Evolutionary conservation across 2,888 invertebrate species (phyloP).

Genomic region (Autographa gamma): DNA sequence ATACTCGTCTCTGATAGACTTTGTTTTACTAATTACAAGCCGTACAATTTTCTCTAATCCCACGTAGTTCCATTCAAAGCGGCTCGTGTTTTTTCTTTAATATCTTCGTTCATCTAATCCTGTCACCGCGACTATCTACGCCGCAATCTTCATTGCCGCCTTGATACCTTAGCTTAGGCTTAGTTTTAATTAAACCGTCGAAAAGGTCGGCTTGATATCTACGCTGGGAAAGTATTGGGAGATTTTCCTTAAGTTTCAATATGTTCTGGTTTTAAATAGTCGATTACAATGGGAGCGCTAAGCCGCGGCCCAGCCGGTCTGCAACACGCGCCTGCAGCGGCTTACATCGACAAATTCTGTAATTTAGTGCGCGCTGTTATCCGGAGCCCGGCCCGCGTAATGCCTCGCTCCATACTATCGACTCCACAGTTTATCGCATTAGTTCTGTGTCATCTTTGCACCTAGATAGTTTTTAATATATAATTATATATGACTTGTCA

Average conservation of each 20-base stretch:
- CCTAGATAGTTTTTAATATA: background rate
- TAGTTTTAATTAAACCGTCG: slow-evolving; percentile 54
- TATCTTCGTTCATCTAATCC: slow-evolving; percentile 43
- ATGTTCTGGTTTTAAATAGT: slow-evolving; percentile 49
- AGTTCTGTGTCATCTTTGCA: slow-evolving; percentile 33
- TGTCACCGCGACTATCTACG: slow-evolving; percentile 50
- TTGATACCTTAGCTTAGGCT: slow-evolving; percentile 51
- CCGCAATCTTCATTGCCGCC: slow-evolving; percentile 51
- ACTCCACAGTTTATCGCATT: slow-evolving; percentile 33
- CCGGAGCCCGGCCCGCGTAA: slow-evolving; percentile 29
- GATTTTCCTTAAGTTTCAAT: slow-evolving; percentile 53
- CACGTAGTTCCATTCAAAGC: slow-evolving; percentile 18
- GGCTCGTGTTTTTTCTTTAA: slow-evolving; percentile 30
- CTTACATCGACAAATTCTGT: slow-evolving; percentile 60
- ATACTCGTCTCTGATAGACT: background rate
- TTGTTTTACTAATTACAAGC: background rate
- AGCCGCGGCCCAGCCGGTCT: slow-evolving; percentile 36
- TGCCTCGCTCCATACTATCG: slow-evolving; percentile 34
- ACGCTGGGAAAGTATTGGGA: slow-evolving; percentile 37
- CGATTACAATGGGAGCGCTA: slow-evolving; percentile 54
- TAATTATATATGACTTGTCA: no score
- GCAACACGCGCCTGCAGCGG: slow-evolving; percentile 43
- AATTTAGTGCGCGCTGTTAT: slow-evolving; percentile 55
- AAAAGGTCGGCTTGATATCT: slow-evolving; percentile 28
- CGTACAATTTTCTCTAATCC: slow-evolving; percentile 6